These are phyloP conservation scores for Euglossa dilemma DNA, from an alignment of 1,140 invertebrate genomes.

Conservation along the genomic window DNA sequence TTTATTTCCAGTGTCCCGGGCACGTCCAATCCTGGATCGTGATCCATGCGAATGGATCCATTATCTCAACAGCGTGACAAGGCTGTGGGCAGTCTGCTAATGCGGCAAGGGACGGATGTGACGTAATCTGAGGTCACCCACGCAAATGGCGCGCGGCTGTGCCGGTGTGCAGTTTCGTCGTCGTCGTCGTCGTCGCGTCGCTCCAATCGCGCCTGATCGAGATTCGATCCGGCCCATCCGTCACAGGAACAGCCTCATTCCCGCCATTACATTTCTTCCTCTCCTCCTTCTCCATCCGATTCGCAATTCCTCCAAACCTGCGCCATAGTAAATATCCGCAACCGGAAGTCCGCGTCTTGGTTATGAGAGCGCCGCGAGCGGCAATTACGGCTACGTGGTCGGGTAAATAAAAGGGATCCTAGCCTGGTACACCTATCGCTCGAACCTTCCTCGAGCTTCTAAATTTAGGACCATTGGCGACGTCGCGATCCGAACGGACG, in stretches of 20 bases:
- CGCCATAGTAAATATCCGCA: constrained; percentile 46
- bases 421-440: constrained; percentile 10
- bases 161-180: constrained; percentile 34
- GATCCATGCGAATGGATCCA: constrained; percentile 81
- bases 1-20: constrained; percentile 79
- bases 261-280: not conserved
- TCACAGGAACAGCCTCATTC: not conserved
- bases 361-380: constrained; percentile 44
- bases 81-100: constrained; percentile 80
- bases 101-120: constrained; percentile 80
- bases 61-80: constrained; percentile 82
- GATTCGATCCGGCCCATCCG: constrained; percentile 12
- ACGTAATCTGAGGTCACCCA: constrained; percentile 82
- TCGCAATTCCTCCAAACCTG: no score
- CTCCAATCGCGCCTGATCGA: constrained; percentile 5
- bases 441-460: not conserved
- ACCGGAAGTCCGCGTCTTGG: constrained; percentile 43
- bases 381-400: constrained; percentile 45
- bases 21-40: constrained; percentile 77
- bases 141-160: constrained; percentile 69
- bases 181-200: not conserved
- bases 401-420: constrained; percentile 55
- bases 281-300: accelerated
- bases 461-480: constrained; percentile 3
- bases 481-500: not conserved